Base-by-base conservation (phyloP, 2,113 vertebrate genomes). In the Forbesichthys agassizii region DNA sequence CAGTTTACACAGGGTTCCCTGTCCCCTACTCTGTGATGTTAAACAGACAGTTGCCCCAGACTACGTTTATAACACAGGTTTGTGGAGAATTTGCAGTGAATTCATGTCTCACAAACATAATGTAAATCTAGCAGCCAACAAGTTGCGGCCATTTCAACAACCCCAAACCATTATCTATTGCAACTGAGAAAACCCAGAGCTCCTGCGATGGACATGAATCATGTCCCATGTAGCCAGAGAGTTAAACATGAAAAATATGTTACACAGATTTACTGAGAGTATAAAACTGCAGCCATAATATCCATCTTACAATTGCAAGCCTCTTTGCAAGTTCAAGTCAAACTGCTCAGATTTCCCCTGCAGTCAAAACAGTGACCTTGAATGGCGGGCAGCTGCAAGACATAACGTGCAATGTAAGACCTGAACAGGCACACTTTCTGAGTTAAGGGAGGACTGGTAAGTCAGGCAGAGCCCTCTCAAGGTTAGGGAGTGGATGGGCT, bases 311-410 rank as follows among this genome's bases (percentile, higher is more conserved):
- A 16, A 16, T 16, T 16, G 16, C 79, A 57, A 76, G 64, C 61
- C 11, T 61, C 33, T 33, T 18, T 81, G 68, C 55, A 68, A 66
- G 70, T 79, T 49, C 61, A 78, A 66, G 88, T 87, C 69, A 83
- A 82, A 86, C 69, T 47, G 61, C 79, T 89, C 69, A 13, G 64
- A 66, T 84, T 89, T 87, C 64, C 73, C 72, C 55, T 69, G 80
- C 27, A 82, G 79, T 85, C 78, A 82, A 80, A 90, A 88, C 80
- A 87, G 60, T 76, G 75, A 75, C 75, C 62, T 74, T 81, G 74
- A 61, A 83, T 56, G 68, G 66, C 64, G 33, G 12, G 71, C 83
- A 88, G 82, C 84, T 89, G 81, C 69, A 27, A 69, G 69, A 61
- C 71, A 73, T 64, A 83, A 77, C 77, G 70, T 58, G n/a, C 68